Percentiles rank a stretch among this genome's conserved stretches.
Conservation (phyloP, 2,797 vertebrate species). For the Lagorchestes hirsutus region DNA sequence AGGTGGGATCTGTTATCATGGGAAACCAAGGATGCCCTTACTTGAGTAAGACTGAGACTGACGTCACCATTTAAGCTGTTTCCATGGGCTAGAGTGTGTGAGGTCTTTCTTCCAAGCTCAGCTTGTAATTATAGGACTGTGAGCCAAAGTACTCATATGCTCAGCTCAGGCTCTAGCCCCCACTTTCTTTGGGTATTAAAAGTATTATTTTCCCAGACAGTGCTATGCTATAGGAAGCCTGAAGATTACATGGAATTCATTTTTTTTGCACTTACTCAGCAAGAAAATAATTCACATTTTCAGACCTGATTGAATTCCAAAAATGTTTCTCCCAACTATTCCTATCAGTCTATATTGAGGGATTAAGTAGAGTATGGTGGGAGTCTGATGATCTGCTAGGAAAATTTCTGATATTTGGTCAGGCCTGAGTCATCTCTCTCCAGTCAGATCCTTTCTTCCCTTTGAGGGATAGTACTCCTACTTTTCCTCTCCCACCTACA, state of each 20-base stretch:
- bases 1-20: constrained; percentile 65
- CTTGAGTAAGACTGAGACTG: constrained; percentile 25
- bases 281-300: constrained; percentile 21
- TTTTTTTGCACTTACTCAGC: background rate
- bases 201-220: background rate
- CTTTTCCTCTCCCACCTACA: rapidly evolving
- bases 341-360: rapidly evolving
- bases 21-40: constrained; percentile 53
- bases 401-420: background rate
- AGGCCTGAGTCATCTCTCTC: background rate
- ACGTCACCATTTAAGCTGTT: constrained; percentile 19
- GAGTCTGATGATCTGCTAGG: background rate
- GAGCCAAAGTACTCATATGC: background rate
- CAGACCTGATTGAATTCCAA: background rate
- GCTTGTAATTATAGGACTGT: constrained; percentile 14
- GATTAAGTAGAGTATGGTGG: background rate
- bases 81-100: constrained; percentile 27
- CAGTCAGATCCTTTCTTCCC: background rate
- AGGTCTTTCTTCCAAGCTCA: constrained; percentile 62
- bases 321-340: background rate
- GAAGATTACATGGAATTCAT: background rate
- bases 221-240: constrained; percentile 1
- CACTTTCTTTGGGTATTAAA: background rate
- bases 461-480: background rate
- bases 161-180: constrained; percentile 20